Conservation (phyloP, 1,140 invertebrate genomes). For the Archivesica marissinica region DNA sequence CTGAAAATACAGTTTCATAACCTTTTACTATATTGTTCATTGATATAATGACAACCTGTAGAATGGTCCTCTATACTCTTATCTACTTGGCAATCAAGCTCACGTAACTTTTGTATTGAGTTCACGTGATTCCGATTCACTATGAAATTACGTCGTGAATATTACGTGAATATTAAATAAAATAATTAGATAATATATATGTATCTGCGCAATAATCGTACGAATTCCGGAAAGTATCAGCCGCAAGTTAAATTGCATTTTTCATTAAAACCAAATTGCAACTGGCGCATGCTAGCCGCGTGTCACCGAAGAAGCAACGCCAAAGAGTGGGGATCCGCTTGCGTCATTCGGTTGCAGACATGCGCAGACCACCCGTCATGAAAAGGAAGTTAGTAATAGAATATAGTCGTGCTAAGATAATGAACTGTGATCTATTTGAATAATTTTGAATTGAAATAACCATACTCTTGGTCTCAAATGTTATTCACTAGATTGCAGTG, state of each 20-base stretch:
- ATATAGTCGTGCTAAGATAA: not conserved
- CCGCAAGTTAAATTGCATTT: not conserved
- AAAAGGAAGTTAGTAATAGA: not conserved
- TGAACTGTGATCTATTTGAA: slow-evolving; percentile 5
- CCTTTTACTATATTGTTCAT: not conserved
- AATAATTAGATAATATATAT: slow-evolving; percentile 34
- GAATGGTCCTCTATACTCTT: too few relatives aligned
- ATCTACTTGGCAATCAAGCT: too few relatives aligned
- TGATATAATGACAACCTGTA: too few relatives aligned
- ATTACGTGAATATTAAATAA: too few relatives aligned
- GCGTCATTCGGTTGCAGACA: not conserved
- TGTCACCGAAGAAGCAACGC: not conserved
- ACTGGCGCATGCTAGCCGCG: not conserved
- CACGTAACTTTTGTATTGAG: too few relatives aligned
- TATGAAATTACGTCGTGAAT: too few relatives aligned
- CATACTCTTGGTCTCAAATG: too few relatives aligned
- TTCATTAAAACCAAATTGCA: slow-evolving; percentile 9
- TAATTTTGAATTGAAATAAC: too few relatives aligned
- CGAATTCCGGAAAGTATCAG: slow-evolving; percentile 5
- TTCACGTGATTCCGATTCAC: too few relatives aligned
- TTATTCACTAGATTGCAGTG: too few relatives aligned
- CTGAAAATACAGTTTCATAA: too few relatives aligned
- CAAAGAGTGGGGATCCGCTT: not conserved
- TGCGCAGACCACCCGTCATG: not conserved
- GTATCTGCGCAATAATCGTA: slow-evolving; percentile 10